These are phyloP conservation scores for Daboia siamensis DNA, from an alignment of 2,113 vertebrate genomes.

Conservation along the genomic window DNA sequence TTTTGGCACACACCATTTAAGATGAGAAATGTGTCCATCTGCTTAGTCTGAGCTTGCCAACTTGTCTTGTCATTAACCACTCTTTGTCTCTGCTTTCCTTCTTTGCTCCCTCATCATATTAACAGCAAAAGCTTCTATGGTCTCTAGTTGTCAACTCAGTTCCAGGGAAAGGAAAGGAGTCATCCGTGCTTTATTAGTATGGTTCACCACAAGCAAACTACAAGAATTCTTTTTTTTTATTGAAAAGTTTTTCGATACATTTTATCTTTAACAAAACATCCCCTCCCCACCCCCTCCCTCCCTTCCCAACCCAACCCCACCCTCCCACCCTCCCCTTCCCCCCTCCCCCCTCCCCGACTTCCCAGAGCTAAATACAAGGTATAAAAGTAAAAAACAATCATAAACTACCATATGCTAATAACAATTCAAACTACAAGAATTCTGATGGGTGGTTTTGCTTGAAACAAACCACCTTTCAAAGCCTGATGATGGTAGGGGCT, in stretches of 20 bases:
- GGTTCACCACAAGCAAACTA: background rate
- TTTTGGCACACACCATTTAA: background rate
- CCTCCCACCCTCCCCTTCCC: no score
- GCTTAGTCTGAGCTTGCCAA: background rate
- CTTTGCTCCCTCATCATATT: constrained; percentile 36
- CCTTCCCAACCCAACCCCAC: no score
- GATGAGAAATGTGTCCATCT: constrained; percentile 16
- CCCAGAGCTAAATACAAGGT: no score
- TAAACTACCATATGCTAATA: no score
- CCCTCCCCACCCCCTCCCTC: no score
- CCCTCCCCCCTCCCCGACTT: no score
- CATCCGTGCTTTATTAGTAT: constrained; percentile 1
- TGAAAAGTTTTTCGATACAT: no score
- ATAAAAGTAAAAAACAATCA: no score
- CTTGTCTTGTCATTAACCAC: constrained; percentile 12
- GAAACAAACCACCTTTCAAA: background rate
- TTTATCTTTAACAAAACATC: no score
- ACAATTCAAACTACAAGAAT: background rate
- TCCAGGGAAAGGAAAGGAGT: background rate
- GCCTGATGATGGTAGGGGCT: background rate
- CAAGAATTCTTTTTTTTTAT: no score
- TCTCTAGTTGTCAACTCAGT: background rate
- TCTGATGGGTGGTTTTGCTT: background rate
- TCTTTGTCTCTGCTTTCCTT: background rate
- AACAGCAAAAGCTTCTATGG: background rate